Evolutionary conservation across 2,113 vertebrate species (phyloP).

Genomic region (Vimba vimba): DNA sequence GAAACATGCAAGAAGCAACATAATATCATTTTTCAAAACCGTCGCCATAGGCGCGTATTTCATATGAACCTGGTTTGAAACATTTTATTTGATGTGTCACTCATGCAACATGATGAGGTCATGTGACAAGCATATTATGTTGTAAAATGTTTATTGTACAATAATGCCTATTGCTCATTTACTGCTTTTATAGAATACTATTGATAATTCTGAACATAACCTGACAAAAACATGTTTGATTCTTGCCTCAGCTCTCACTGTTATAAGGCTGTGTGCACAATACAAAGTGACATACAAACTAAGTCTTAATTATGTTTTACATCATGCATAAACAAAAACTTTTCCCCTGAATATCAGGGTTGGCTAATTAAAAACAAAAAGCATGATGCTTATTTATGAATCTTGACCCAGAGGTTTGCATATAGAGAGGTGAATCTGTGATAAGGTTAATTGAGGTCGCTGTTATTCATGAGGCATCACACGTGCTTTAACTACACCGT

Average conservation of each 20-base stretch:
- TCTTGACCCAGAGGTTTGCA: not conserved
- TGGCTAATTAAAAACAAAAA: not conserved
- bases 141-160: too few relatives aligned
- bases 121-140: too few relatives aligned
- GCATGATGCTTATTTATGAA: not conserved
- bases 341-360: not conserved
- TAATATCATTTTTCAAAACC: too few relatives aligned
- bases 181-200: not conserved
- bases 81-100: too few relatives aligned
- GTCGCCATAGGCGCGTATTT: too few relatives aligned
- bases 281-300: not conserved
- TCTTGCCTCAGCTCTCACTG: not conserved
- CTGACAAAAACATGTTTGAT: not conserved
- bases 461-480: not conserved
- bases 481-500: not conserved
- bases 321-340: not conserved
- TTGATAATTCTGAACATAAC: not conserved
- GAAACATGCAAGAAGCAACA: too few relatives aligned
- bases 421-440: not conserved
- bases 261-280: not conserved
- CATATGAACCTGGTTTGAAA: too few relatives aligned
- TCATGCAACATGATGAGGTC: too few relatives aligned
- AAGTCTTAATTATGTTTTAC: too few relatives aligned
- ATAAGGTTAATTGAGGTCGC: constrained; percentile 3
- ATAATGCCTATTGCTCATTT: not conserved